These are phyloP conservation scores for Selene dorsalis DNA, from an alignment of 2,797 vertebrate species.

Conservation along the genomic window DNA sequence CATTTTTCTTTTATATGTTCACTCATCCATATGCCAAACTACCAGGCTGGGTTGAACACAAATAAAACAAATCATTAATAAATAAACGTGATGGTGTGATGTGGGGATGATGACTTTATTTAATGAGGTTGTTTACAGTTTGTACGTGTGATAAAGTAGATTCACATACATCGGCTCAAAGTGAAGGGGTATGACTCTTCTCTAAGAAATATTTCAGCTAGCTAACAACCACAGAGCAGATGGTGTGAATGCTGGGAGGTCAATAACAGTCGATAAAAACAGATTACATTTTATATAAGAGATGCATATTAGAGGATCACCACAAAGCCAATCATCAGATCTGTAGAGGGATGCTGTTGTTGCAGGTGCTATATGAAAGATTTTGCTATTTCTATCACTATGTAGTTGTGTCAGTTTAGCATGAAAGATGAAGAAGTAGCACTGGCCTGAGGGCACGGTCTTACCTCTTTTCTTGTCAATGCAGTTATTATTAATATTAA, in stretches of 20 bases:
- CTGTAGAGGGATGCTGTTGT: no score
- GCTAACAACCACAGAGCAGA: conserved; percentile 24
- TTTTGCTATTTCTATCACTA: no score
- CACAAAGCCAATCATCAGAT: not conserved
- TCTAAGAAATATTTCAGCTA: conserved; percentile 5
- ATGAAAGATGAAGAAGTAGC: no score
- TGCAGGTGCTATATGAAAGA: no score
- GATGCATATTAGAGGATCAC: conserved; percentile 1
- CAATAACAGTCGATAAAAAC: conserved; percentile 34
- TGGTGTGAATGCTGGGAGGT: conserved; percentile 23
- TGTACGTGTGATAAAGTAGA: not conserved
- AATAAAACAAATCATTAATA: not conserved
- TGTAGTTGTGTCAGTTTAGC: no score
- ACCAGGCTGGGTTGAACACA: not conserved
- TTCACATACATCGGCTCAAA: not conserved
- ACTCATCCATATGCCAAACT: not conserved
- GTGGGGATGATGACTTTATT: not conserved
- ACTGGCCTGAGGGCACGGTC: no score
- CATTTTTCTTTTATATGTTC: not conserved
- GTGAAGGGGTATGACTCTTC: not conserved
- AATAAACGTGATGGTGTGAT: not conserved
- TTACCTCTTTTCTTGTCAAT: no score
- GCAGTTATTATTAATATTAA: no score
- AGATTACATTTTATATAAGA: conserved; percentile 16
- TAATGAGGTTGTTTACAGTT: not conserved